These are phyloP conservation scores for Serrognathus titanus DNA, from an alignment of 2,888 invertebrate species.

Conservation along the genomic window DNA sequence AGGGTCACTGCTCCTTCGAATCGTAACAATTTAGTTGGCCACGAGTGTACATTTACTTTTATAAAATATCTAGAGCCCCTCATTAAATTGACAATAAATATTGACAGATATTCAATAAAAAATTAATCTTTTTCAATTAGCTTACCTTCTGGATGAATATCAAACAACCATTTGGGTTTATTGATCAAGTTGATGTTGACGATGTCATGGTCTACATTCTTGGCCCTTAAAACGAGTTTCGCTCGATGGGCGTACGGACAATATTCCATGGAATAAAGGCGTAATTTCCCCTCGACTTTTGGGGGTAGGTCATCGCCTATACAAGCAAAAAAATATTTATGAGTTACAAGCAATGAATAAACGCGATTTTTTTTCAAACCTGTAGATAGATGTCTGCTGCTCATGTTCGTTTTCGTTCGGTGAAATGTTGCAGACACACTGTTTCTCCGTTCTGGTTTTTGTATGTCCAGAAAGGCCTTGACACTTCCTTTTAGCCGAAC, in stretches of 20 bases:
- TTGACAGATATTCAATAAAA: background rate
- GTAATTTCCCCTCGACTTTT: constrained; percentile 59
- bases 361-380: constrained; percentile 14
- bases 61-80: background rate
- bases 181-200: constrained; percentile 71
- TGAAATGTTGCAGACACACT: no score
- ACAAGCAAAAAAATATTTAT: constrained; percentile 20
- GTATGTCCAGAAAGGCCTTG: background rate
- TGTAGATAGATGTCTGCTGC: constrained; percentile 27
- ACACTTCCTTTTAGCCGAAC: background rate
- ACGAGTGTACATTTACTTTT: no score
- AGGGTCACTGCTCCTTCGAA: no score
- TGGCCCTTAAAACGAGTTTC: constrained; percentile 71
- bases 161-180: constrained; percentile 80
- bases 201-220: constrained; percentile 70
- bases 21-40: no score
- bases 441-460: no score
- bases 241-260: constrained; percentile 79
- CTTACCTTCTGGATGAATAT: constrained; percentile 59
- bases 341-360: background rate
- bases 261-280: constrained; percentile 80
- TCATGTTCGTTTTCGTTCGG: constrained; percentile 20
- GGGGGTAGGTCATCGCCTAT: constrained; percentile 66
- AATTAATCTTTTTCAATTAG: constrained; percentile 30
- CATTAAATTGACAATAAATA: no score